A percentile compares a stretch with the other conserved stretches of the same genome.
phyloP scores from a whole-genome alignment of 2,113 vertebrate species.

The Neolamprologus falcicula region DNA sequence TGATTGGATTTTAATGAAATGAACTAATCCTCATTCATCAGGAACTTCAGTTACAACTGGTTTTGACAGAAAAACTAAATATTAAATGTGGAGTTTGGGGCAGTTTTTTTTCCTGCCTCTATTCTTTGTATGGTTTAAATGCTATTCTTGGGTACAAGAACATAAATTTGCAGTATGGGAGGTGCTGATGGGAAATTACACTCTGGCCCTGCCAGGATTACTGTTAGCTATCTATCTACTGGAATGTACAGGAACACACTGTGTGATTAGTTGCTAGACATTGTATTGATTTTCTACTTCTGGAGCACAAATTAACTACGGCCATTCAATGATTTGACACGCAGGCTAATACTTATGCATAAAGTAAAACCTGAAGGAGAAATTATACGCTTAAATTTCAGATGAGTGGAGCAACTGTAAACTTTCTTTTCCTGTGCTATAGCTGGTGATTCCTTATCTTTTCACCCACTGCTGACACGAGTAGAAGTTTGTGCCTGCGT shows the following conservation, averaged over 20 bases:
- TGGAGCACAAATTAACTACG: conserved; percentile 25
- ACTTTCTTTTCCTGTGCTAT: conserved; percentile 8
- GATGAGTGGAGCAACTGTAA: conserved; percentile 1
- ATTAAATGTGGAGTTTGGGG: background rate
- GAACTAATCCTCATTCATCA: background rate
- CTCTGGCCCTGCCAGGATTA: background rate
- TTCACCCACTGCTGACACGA: conserved; percentile 1
- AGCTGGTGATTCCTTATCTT: background rate
- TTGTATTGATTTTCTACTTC: conserved; percentile 46
- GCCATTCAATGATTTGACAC: conserved; percentile 15
- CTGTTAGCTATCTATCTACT: conserved; percentile 2
- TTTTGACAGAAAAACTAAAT: background rate
- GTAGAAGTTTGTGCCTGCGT: background rate
- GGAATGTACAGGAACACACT: conserved; percentile 3
- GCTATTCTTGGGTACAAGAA: background rate
- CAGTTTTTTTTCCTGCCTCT: background rate
- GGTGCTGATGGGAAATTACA: conserved; percentile 13
- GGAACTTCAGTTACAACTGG: background rate
- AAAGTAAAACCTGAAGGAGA: conserved; percentile 24
- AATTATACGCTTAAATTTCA: conserved; percentile 47
- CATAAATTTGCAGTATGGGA: background rate
- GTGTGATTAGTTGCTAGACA: conserved; percentile 31
- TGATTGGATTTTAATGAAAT: background rate
- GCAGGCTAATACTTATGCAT: background rate
- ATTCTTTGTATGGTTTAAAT: background rate